A percentile compares a stretch with the other conserved stretches of the same genome.
These are phyloP conservation scores for Delphinapterus leucas DNA, from an alignment of 2,113 vertebrate genomes.

Conservation along the genomic window DNA sequence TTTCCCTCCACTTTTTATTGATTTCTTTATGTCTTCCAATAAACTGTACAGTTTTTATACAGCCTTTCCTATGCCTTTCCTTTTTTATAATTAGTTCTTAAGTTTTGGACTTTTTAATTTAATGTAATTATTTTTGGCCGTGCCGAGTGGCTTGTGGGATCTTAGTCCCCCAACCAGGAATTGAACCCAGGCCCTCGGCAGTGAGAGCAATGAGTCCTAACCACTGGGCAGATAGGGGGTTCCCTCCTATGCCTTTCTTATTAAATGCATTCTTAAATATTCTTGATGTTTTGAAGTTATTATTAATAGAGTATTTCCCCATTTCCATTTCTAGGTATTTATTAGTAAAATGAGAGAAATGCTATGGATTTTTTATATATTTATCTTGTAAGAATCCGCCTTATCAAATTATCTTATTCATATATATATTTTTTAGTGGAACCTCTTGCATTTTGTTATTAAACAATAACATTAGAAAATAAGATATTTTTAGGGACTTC, in stretches of 20 bases:
- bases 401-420: slow-evolving; percentile 37
- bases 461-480: neutral
- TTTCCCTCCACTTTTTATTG: neutral
- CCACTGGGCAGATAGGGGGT: too few species aligned
- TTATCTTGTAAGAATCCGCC: neutral
- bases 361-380: neutral
- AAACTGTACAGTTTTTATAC: neutral
- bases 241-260: neutral
- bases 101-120: too few species aligned
- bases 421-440: neutral
- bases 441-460: neutral
- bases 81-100: too few species aligned
- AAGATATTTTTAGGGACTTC: too few species aligned
- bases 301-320: neutral
- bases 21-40: slow-evolving; percentile 16
- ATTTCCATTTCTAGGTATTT: neutral
- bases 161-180: too few species aligned
- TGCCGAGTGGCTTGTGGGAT: too few species aligned
- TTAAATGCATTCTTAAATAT: slow-evolving; percentile 37
- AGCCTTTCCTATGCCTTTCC: neutral
- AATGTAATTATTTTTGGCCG: too few species aligned
- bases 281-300: neutral
- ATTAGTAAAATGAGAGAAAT: neutral
- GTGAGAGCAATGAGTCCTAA: too few species aligned
- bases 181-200: too few species aligned